phyloP scores from a whole-genome alignment of 2,888 invertebrate species.

The Exocentrus adspersus region DNA sequence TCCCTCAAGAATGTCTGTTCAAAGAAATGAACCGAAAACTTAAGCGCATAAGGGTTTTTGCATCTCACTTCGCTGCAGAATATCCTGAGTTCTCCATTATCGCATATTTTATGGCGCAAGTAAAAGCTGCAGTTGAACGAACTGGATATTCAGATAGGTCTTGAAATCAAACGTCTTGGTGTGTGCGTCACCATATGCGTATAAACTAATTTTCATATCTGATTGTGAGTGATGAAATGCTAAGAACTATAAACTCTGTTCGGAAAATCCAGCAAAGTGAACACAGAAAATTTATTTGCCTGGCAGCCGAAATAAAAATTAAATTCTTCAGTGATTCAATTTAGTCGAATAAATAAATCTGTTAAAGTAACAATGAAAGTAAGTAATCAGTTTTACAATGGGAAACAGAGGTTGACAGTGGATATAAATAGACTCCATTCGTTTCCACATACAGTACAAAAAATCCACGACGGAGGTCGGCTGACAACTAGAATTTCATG shows the following conservation, averaged over 20 bases:
- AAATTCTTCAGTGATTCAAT: conserved; percentile 1
- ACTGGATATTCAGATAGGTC: no score
- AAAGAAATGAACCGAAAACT: conserved; percentile 21
- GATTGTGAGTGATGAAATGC: no score
- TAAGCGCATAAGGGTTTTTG: conserved; percentile 10
- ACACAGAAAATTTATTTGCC: background rate
- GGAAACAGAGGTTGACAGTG: conserved; percentile 9
- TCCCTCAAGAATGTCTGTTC: conserved; percentile 15
- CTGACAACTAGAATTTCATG: conserved; percentile 20
- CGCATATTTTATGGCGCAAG: no score
- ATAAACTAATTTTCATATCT: no score
- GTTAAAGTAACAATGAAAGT: conserved; percentile 13
- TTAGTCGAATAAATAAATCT: conserved; percentile 15
- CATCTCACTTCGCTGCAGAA: conserved; percentile 10
- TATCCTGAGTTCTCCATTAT: background rate
- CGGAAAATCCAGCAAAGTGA: background rate
- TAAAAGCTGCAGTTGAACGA: no score
- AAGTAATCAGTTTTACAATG: conserved; percentile 11
- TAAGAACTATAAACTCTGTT: no score
- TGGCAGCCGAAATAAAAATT: background rate
- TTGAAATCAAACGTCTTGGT: no score
- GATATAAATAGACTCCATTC: conserved; percentile 16
- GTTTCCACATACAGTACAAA: conserved; percentile 9
- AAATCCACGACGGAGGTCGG: conserved; percentile 10
- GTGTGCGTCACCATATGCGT: no score